Evolutionary conservation across 2,888 invertebrate genomes (phyloP), one percentile per base, ranked within the genome.

Genomic region (Aquatica leii): DNA sequence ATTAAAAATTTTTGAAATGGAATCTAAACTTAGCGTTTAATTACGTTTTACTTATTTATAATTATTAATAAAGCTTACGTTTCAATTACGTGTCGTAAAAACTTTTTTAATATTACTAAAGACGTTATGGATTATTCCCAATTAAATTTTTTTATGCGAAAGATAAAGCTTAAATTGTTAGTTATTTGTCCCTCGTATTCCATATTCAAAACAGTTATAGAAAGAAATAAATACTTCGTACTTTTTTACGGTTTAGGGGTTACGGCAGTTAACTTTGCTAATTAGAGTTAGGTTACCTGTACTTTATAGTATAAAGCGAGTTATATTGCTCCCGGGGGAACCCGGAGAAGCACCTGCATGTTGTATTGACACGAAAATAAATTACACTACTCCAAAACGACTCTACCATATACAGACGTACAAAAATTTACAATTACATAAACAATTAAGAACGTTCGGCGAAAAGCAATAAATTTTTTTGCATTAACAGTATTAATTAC

Each of bases 221-320:
- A 64, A 60, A 43, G 56, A 64, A 56, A 64, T 64, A 60, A 60
- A 64, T 56, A 60, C 48, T 48, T 52, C 40, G 48, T 60, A 46
- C 24, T 24, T 69, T 70, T 69, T 70, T 70, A 69, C 59, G 68
- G 68, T 65, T 59, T 49, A 24, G 52, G 55, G 65, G 68, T 68
- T 66, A 59, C 68, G 68, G 68, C 64, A 64, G 70, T 70, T 70
- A 70, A 69, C 60, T 66, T 60, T 62, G 68, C 70, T 70, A 70
- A 70, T 70, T 70, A 70, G 68, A 70, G 70, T 67, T 70, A 62
- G 62, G 67, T 63, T 69, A 64, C 65, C 59, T 68, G 68, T 70
- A 70, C 68, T 70, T 69, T 67, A 67, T 63, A 59, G 61, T 58
- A 64, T 60, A 66, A 68, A 66, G 53, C 54, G 64, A 62, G 66